Evolutionary conservation across 2,113 vertebrate genomes (phyloP), one percentile per base, ranked within the genome.

Genomic region (Paratilapia polleni): DNA sequence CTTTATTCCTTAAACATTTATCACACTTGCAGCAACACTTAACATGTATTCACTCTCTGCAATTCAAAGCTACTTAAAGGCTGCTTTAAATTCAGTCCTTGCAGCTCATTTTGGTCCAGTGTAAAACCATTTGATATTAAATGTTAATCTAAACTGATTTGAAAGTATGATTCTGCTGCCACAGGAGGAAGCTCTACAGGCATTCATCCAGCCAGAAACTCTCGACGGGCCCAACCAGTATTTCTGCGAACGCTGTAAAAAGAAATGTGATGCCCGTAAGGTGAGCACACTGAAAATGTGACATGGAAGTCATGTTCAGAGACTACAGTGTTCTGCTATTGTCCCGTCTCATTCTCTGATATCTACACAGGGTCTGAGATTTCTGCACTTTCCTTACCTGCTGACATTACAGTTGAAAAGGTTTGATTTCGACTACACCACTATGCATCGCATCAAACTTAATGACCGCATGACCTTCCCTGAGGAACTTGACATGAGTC

Each of bases 381-480:
- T 99, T 94, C 95, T 99, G 91, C 98, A 99, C 95, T 98, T 99
- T 56, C 98, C 98, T 0, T 99, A 99, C 91, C 96, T 99, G 89
- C 95, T 99, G 92, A 99, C 98, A 0, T 94, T 99, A 58, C 98
- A 99, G 91, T 95, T 99, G 91, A 99, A 99, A 95, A 97, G 98
- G 6, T 99, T 99, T 94, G 98, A 99, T 94, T 99, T 99, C 28
- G 98, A 99, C 96, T 99, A 99, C 91, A 99, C 98, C 94, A 99
- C 98, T 88, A 99, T 99, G 98, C 98, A 99, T 93, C 97, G 98
- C 85, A 99, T 99, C 93, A 99, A 99, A 89, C 94, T 99, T 60
- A 99, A 99, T 54, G 98, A 99, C 91, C 97, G 98, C 79, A 99
- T 99, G 98, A 97, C 97, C 77, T 99, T 99, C 95, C 98, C 98